Conservation (phyloP, 2,113 vertebrate species). For the Acrocephalus kingi region DNA sequence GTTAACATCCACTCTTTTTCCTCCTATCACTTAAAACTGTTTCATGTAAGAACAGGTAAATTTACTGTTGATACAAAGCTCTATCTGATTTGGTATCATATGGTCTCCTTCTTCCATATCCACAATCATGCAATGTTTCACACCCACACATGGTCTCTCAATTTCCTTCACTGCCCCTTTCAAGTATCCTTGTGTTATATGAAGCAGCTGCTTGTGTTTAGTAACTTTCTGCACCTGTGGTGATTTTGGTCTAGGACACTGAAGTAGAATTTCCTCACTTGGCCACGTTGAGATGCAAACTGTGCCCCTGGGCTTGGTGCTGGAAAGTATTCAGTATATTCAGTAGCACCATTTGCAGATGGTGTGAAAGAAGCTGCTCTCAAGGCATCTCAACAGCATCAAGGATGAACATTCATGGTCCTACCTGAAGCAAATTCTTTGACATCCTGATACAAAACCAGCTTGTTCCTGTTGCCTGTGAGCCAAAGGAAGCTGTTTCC, state of each 20-base stretch:
- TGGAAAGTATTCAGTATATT: not conserved
- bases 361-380: constrained; percentile 17
- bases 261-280: not conserved
- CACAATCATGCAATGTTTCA: not conserved
- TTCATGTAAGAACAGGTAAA: not conserved
- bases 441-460: not conserved
- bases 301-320: not conserved
- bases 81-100: not conserved
- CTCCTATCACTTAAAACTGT: not conserved
- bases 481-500: constrained; percentile 8
- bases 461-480: not conserved
- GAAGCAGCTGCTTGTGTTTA: constrained; percentile 9
- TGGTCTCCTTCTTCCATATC: not conserved
- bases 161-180: constrained; percentile 17
- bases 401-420: not conserved
- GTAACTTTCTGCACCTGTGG: constrained; percentile 16
- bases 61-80: not conserved
- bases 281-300: not conserved
- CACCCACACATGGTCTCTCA: not conserved
- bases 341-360: constrained; percentile 7
- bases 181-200: not conserved
- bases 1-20: not conserved
- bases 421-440: constrained; percentile 2
- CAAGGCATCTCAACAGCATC: not conserved
- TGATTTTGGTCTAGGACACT: not conserved